Conservation (phyloP, 1,140 invertebrate species). For the Caenorhabditis tropicalis region DNA sequence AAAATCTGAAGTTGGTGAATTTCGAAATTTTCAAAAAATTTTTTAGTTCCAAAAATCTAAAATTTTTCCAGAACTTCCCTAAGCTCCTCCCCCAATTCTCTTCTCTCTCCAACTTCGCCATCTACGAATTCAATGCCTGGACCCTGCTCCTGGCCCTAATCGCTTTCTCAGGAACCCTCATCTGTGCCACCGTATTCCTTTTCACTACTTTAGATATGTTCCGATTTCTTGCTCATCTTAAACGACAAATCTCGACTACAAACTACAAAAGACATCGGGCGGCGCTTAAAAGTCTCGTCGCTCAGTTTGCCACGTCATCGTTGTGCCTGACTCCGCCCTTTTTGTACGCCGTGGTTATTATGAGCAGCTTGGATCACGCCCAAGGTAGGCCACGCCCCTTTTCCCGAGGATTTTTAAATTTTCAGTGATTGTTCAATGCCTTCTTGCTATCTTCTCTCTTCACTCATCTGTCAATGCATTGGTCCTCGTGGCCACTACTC, state of each 20-base stretch:
- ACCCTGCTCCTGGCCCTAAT: not conserved
- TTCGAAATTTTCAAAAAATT: no score
- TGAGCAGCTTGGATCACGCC: not conserved
- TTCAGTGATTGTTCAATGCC: not conserved
- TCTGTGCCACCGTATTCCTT: not conserved
- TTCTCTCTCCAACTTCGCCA: not conserved
- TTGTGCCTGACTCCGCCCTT: not conserved
- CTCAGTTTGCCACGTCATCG: not conserved
- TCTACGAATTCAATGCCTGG: not conserved
- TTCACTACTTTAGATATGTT: not conserved
- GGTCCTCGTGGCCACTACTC: not conserved
- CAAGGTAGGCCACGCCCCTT: no score
- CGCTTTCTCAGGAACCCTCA: not conserved
- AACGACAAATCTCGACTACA: not conserved
- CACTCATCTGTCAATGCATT: not conserved
- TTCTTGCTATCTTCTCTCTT: not conserved
- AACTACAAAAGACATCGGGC: not conserved
- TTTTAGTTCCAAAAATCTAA: no score
- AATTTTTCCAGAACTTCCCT: not conserved
- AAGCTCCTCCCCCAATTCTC: not conserved
- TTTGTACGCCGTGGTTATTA: not conserved
- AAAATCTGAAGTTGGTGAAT: no score
- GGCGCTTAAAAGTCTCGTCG: not conserved
- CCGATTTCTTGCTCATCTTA: not conserved
- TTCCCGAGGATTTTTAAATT: not conserved